Evolutionary conservation across 2,113 vertebrate genomes (phyloP).

Genomic region (Salvelinus sp.): DNA sequence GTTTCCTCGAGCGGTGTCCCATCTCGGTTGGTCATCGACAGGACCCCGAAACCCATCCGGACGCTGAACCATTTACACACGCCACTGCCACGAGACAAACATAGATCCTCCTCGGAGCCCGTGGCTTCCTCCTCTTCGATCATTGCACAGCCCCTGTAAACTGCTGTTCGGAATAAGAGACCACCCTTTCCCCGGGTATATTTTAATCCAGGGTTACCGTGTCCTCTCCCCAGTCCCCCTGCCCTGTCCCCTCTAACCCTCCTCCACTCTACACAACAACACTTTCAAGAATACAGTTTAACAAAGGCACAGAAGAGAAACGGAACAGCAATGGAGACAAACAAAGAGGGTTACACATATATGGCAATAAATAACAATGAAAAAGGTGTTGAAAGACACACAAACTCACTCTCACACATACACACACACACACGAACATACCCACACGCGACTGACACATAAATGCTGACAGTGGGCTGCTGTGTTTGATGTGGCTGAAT

Average conservation of each 20-base stretch:
- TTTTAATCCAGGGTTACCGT: too few species aligned
- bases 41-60: slow-evolving; percentile 93
- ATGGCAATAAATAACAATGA: too few species aligned
- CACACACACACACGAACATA: not conserved
- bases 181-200: too few species aligned
- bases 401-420: not conserved
- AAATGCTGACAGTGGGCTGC: not conserved
- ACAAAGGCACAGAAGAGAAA: too few species aligned
- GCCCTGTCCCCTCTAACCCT: too few species aligned
- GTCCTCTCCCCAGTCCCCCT: too few species aligned
- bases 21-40: slow-evolving; percentile 87
- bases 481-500: not conserved
- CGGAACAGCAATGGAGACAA: too few species aligned
- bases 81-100: slow-evolving; percentile 79
- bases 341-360: too few species aligned
- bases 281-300: too few species aligned
- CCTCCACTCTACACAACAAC: too few species aligned
- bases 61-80: slow-evolving; percentile 95
- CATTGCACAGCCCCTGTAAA: slow-evolving; percentile 69
- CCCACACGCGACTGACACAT: not conserved
- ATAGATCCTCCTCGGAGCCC: slow-evolving; percentile 69
- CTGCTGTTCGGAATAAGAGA: too few species aligned
- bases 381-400: not conserved
- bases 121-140: slow-evolving; percentile 73
- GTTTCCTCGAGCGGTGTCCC: slow-evolving; percentile 79